Evolutionary conservation across 2,888 invertebrate species (phyloP).

Genomic region (Drosophila nr. fundita): DNA sequence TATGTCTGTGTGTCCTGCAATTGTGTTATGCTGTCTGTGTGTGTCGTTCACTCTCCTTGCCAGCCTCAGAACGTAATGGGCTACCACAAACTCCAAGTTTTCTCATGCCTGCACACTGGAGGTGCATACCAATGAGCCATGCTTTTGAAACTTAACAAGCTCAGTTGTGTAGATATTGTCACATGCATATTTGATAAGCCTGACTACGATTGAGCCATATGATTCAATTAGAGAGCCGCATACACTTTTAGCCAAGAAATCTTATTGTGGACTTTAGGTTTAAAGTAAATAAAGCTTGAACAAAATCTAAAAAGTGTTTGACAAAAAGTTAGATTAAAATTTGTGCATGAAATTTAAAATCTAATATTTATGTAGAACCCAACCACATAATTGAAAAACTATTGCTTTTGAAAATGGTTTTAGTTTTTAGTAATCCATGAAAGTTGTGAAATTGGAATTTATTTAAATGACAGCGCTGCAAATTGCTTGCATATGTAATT

Average conservation of each 20-base stretch:
- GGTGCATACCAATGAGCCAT: conserved; percentile 46
- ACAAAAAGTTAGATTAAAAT: background rate
- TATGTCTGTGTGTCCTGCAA: conserved; percentile 7
- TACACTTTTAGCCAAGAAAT: background rate
- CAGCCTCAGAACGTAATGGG: conserved; percentile 20
- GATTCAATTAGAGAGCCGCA: conserved; percentile 38
- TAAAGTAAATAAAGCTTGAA: background rate
- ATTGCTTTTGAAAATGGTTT: background rate
- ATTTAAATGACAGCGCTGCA: background rate
- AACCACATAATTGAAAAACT: background rate
- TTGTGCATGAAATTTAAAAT: background rate
- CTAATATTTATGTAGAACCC: background rate
- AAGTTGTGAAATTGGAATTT: background rate
- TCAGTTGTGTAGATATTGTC: conserved; percentile 22
- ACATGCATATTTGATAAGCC: conserved; percentile 34
- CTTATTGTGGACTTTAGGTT: background rate
- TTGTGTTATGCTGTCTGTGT: conserved; percentile 10
- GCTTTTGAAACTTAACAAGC: conserved; percentile 31
- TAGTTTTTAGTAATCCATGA: background rate
- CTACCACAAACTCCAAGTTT: conserved; percentile 23
- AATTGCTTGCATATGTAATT: background rate
- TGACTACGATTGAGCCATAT: conserved; percentile 12
- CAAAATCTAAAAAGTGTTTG: background rate
- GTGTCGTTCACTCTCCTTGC: conserved; percentile 40
- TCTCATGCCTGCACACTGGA: conserved; percentile 16